Evolutionary conservation across 2,113 vertebrate genomes (phyloP).

Genomic region (Datnioides undecimradiatus): DNA sequence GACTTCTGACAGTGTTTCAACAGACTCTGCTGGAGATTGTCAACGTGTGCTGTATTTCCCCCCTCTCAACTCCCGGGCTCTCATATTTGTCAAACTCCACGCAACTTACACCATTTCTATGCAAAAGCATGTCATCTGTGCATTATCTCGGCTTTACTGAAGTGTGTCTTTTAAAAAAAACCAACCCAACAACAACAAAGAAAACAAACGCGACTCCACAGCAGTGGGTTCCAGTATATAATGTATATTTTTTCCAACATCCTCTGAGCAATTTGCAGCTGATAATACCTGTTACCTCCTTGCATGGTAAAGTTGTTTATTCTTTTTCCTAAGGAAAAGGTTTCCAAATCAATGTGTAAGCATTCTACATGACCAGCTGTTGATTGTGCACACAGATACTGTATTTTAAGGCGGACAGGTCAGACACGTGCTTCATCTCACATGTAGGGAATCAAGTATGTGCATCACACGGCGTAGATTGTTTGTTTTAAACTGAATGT

Average conservation of each 20-base stretch:
- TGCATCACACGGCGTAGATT: constrained; percentile 46
- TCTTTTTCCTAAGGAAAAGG: constrained; percentile 86
- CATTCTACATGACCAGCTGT: constrained; percentile 73
- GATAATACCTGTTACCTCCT: constrained; percentile 73
- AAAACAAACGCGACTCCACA: constrained; percentile 10
- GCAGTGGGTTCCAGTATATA: constrained; percentile 53
- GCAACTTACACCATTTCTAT: constrained; percentile 72
- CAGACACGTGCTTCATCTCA: constrained; percentile 32
- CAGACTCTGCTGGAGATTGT: constrained; percentile 47
- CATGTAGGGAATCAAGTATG: constrained; percentile 41
- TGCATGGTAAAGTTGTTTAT: constrained; percentile 83
- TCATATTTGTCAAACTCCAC: constrained; percentile 51
- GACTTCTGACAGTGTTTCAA: constrained; percentile 66
- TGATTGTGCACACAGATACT: constrained; percentile 55
- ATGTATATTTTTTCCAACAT: constrained; percentile 56
- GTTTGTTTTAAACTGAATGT: constrained; percentile 56
- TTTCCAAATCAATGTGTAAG: constrained; percentile 77
- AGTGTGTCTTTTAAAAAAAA: constrained; percentile 52
- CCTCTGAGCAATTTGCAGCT: constrained; percentile 58
- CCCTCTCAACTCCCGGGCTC: constrained; percentile 23
- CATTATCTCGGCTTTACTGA: constrained; percentile 67
- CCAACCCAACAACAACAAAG: too few species aligned
- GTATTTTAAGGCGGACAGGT: constrained; percentile 48
- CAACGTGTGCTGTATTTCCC: constrained; percentile 44
- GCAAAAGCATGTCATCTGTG: constrained; percentile 79